A percentile compares a stretch with the other conserved stretches of the same genome.
Evolutionary conservation across 2,797 vertebrate species (phyloP).

Genomic region (Decapterus maruadsi): DNA sequence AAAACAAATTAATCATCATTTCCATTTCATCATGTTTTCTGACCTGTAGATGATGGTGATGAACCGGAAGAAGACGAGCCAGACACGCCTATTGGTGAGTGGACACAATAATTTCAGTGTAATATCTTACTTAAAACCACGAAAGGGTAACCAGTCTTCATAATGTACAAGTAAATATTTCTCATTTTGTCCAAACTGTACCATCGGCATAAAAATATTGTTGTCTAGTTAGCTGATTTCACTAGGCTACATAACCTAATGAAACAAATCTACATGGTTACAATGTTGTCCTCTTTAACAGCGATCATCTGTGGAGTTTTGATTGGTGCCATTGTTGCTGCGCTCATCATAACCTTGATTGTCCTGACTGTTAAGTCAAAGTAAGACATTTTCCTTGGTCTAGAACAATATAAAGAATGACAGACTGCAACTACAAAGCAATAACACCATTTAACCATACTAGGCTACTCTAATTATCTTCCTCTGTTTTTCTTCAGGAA

Average conservation of each 20-base stretch:
- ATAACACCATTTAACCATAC: neutral
- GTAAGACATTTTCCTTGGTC: conserved; percentile 61
- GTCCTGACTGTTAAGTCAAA: conserved; percentile 76
- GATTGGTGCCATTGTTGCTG: conserved; percentile 59
- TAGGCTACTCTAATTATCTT: neutral
- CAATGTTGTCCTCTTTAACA: conserved; percentile 47
- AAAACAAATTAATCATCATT: neutral
- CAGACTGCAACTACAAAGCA: neutral
- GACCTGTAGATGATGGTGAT: conserved; percentile 38
- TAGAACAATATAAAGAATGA: neutral
- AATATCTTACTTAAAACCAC: neutral
- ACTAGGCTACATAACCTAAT: neutral
- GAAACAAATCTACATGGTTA: neutral
- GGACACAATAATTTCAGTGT: neutral
- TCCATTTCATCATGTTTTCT: neutral
- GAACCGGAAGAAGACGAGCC: conserved; percentile 66
- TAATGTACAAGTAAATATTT: neutral
- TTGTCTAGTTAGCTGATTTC: neutral
- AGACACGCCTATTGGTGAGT: conserved; percentile 83
- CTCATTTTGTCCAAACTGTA: neutral
- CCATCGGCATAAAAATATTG: neutral
- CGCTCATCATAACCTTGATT: conserved; percentile 64
- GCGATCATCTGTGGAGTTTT: conserved; percentile 82
- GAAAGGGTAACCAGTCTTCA: neutral
- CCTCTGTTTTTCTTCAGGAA: conserved; percentile 60